Conservation (phyloP, 2,113 vertebrate species). For the Rhinopomastus cyanomelas region DNA sequence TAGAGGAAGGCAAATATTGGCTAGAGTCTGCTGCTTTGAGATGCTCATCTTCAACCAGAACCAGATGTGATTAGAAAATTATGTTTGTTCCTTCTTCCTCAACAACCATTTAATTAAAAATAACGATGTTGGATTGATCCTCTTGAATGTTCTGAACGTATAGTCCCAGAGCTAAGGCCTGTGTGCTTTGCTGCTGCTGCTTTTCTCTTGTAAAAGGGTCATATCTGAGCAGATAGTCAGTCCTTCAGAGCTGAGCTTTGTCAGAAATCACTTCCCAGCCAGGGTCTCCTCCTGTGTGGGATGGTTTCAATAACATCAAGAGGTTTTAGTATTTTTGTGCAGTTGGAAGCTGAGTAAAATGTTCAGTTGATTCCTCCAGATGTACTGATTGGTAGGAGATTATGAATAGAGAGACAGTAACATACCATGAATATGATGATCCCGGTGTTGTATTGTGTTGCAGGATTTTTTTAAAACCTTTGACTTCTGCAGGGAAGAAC, state of each 20-base stretch:
- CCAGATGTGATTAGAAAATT: not conserved
- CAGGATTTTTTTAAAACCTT: not conserved
- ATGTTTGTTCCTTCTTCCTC: not conserved
- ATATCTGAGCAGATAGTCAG: not conserved
- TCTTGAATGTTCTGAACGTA: not conserved
- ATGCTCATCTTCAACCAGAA: not conserved
- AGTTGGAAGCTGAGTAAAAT: not conserved
- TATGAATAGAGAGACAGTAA: not conserved
- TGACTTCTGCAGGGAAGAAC: not conserved
- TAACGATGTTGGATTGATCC: not conserved
- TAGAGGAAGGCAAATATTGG: not conserved
- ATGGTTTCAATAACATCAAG: not conserved
- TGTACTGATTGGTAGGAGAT: not conserved
- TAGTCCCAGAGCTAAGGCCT: not conserved
- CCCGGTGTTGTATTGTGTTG: not conserved
- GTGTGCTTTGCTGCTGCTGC: not conserved
- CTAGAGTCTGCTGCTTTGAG: not conserved
- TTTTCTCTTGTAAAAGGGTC: not conserved
- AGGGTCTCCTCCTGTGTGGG: not conserved
- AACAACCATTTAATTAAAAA: not conserved
- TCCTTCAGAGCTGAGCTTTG: not conserved
- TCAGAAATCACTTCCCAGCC: not conserved
- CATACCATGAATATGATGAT: not conserved
- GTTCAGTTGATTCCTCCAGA: not conserved
- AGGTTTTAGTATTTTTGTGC: not conserved